Evolutionary conservation across 2,888 invertebrate genomes (phyloP).

Genomic region (Anaspis maculata): DNA sequence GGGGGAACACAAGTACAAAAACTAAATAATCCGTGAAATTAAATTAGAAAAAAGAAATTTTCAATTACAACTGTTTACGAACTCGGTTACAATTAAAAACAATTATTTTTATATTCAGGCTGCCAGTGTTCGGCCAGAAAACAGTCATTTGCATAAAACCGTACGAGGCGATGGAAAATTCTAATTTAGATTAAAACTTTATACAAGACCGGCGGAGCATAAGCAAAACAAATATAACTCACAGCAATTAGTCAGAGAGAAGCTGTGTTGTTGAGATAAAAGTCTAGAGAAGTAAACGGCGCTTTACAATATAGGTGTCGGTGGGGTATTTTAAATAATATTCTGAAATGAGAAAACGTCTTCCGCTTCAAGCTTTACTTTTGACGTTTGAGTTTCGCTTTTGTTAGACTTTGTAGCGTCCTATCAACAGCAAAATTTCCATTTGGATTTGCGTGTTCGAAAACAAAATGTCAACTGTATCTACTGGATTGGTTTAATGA

Average conservation of each 20-base stretch:
- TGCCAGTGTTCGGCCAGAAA: slow-evolving; percentile 16
- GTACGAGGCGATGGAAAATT: slow-evolving; percentile 20
- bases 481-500: too few species aligned
- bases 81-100: slow-evolving; percentile 23
- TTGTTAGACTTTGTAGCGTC: too few species aligned
- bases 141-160: slow-evolving; percentile 23
- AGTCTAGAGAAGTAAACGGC: slow-evolving; percentile 6
- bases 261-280: slow-evolving; percentile 19
- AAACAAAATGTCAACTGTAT: too few species aligned
- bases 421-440: too few species aligned
- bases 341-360: too few species aligned
- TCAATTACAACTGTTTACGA: slow-evolving; percentile 22
- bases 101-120: slow-evolving; percentile 21
- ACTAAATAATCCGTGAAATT: slow-evolving; percentile 15
- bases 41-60: slow-evolving; percentile 17
- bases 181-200: slow-evolving; percentile 25
- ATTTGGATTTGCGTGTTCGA: too few species aligned
- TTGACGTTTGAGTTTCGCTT: too few species aligned
- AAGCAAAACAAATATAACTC: slow-evolving; percentile 22
- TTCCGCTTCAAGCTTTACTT: too few species aligned
- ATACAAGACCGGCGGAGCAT: slow-evolving; percentile 21
- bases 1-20: slow-evolving; percentile 14
- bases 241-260: slow-evolving; percentile 18
- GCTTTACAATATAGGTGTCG: too few species aligned
- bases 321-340: too few species aligned